Evolutionary conservation across 2,113 vertebrate genomes (phyloP).

Genomic region (Equus quagga): DNA sequence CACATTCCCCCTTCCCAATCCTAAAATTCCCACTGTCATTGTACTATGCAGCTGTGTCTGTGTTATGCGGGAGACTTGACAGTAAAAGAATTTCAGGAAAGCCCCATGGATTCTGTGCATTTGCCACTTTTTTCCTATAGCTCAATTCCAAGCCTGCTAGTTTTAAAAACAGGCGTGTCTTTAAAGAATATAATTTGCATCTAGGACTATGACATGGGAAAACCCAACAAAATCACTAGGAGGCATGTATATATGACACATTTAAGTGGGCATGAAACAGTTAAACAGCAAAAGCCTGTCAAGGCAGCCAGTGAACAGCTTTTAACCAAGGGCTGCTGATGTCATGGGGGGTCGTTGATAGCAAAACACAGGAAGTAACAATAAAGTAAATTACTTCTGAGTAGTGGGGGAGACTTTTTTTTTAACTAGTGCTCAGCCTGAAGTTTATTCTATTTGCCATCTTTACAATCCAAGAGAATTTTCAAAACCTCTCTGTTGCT

Average conservation of each 20-base stretch:
- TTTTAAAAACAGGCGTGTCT: neutral
- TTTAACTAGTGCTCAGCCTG: conserved; percentile 56
- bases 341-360: conserved; percentile 44
- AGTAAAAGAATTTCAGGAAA: neutral
- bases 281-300: conserved; percentile 15
- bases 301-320: conserved; percentile 37
- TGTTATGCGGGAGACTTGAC: neutral
- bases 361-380: conserved; percentile 61
- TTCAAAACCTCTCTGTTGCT: neutral
- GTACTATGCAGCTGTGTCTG: neutral
- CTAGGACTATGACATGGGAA: neutral
- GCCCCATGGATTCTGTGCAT: neutral
- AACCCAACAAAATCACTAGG: neutral
- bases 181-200: neutral
- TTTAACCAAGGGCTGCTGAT: conserved; percentile 54
- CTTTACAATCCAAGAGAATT: neutral
- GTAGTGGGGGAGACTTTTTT: neutral
- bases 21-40: neutral
- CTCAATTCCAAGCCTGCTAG: neutral
- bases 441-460: conserved; percentile 36
- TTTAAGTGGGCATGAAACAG: conserved; percentile 37
- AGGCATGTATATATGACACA: neutral
- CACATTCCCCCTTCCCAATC: neutral
- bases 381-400: conserved; percentile 67
- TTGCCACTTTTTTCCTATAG: neutral